Evolutionary conservation across 2,888 invertebrate genomes (phyloP), one percentile per base, ranked within the genome.

Genomic region (Pseudococcus viburni): DNA sequence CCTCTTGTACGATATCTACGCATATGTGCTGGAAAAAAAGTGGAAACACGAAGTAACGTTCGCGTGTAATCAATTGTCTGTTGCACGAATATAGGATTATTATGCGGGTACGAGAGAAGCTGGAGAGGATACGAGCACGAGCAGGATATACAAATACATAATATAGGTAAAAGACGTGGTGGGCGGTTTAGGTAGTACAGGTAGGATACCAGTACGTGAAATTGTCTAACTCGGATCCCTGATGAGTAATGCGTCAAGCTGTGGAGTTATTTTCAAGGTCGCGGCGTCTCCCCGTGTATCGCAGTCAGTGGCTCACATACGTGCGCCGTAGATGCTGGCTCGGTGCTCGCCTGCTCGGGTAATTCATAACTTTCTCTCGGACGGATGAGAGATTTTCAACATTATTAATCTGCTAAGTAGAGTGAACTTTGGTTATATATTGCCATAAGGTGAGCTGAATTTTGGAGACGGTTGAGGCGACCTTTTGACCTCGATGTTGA

Each of bases 361-460:
- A 59, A 59, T 59, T 59, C 59, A 59, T 59, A 59, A 59, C 59
- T 19, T 59, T 59, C 19, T 59, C 3, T 33, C 59, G 19, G 59
- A 59, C 59, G 59, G 59, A 59, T 59, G 59, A 59, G 59, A 59
- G 59, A 59, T 59, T 59, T 59, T 59, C 59, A 59, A 59, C 59
- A 6, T 59, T 59, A 59, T 59, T 59, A 59, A 59, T 59, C 59
- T 59, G 59, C 59, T 59, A 59, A 19, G 59, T 59, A 59, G n/a
- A 59, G 19, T 59, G 59, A 59, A 59, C 59, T 59, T 59, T 59
- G 59, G 19, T 59, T 19, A 59, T 59, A 59, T 59, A 59, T 59
- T 59, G 59, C 59, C 19, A 6, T 59, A 59, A 59, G 59, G 59
- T 59, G 59, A 59, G 19, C 11, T 59, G 59, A 59, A 59, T 59